Percentiles rank a stretch among this genome's conserved stretches.
These are phyloP conservation scores for Cliona cf. orientalis DNA, from an alignment of 37 sponge, comb jelly and placozoan species.

Conservation along the genomic window DNA sequence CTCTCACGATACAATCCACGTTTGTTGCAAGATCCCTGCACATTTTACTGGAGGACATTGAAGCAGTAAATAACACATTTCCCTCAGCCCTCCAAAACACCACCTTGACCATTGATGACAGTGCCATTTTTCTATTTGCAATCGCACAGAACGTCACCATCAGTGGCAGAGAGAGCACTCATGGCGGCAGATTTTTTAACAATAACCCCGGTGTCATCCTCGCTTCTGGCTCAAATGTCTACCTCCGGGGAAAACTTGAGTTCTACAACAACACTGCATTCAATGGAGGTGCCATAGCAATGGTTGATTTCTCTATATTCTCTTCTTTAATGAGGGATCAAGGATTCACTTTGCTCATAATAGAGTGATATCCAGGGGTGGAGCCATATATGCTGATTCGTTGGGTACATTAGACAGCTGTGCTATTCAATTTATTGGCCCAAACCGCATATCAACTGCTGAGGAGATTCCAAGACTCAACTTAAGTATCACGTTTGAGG, in stretches of 20 bases:
- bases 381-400: constrained; percentile 47
- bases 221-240: constrained; percentile 6
- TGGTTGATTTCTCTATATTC: constrained; percentile 25
- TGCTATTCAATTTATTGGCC: constrained; percentile 27
- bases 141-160: constrained; percentile 13
- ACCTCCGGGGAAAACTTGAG: constrained; percentile 13
- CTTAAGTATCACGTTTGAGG: constrained; percentile 4
- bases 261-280: constrained; percentile 27
- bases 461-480: background rate
- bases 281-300: constrained; percentile 32
- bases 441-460: background rate
- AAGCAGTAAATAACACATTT: constrained; percentile 18
- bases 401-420: constrained; percentile 12
- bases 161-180: constrained; percentile 9
- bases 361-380: constrained; percentile 9
- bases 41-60: constrained; percentile 24
- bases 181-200: constrained; percentile 9
- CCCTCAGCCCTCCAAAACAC: background rate
- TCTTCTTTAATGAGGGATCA: constrained; percentile 28
- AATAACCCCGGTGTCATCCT: constrained; percentile 30
- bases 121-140: constrained; percentile 20
- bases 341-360: constrained; percentile 11
- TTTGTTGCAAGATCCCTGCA: background rate
- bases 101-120: background rate
- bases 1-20: background rate